These are phyloP conservation scores for Penelope pileata DNA, from an alignment of 2,113 vertebrate genomes.

Conservation along the genomic window DNA sequence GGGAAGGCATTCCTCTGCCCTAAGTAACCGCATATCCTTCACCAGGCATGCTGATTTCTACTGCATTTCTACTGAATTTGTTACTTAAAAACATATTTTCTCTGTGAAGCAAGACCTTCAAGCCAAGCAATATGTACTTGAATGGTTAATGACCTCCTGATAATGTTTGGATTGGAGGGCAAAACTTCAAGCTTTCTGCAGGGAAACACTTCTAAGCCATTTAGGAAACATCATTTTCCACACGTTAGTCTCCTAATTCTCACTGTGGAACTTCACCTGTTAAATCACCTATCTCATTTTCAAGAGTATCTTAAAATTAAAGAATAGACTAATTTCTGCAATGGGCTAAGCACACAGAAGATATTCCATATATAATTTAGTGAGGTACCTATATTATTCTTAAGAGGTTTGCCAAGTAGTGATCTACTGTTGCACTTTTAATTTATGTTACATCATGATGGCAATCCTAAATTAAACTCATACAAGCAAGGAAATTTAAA, in stretches of 20 bases:
- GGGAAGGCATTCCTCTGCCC: not conserved
- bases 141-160: not conserved
- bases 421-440: slow-evolving; percentile 30
- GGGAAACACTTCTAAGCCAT: not conserved
- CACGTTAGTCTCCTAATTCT: not conserved
- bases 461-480: slow-evolving; percentile 53
- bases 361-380: not conserved
- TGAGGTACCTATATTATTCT: not conserved
- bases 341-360: not conserved
- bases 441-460: slow-evolving; percentile 7
- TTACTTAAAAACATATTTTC: not conserved
- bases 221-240: not conserved
- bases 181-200: not conserved
- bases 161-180: not conserved
- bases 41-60: not conserved
- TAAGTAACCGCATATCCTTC: not conserved
- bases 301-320: not conserved
- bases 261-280: not conserved
- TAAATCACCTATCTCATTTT: not conserved
- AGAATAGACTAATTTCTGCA: slow-evolving; percentile 10
- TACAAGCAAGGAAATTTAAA: slow-evolving; percentile 9
- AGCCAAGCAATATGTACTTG: not conserved
- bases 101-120: not conserved
- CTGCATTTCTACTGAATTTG: not conserved
- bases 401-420: not conserved